These are phyloP conservation scores for Planiliza haematocheilus DNA, from an alignment of 2,113 vertebrate genomes.

Conservation along the genomic window DNA sequence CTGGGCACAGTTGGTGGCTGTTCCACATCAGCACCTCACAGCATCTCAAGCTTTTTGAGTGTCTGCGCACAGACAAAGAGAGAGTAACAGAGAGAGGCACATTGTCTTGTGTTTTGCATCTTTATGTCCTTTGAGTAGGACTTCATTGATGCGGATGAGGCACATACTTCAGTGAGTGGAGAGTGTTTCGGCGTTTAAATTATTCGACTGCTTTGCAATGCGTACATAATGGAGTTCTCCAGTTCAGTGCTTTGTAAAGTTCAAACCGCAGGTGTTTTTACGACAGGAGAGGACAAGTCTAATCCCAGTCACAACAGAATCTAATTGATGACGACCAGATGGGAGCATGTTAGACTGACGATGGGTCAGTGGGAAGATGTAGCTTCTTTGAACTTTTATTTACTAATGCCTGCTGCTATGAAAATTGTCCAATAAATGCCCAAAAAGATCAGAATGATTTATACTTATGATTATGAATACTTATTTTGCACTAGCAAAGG, in stretches of 20 bases:
- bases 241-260: slow-evolving; percentile 35
- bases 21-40: slow-evolving; percentile 53
- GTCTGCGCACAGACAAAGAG: slow-evolving; percentile 47
- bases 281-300: slow-evolving; percentile 12
- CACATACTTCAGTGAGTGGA: slow-evolving; percentile 57
- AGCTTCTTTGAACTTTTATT: slow-evolving; percentile 40
- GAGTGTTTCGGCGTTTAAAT: slow-evolving; percentile 41
- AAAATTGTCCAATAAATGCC: background rate
- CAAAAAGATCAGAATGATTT: background rate
- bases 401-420: background rate
- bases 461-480: no score
- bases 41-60: slow-evolving; percentile 56
- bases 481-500: no score
- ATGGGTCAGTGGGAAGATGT: slow-evolving; percentile 32
- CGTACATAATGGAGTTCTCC: slow-evolving; percentile 30
- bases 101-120: slow-evolving; percentile 61
- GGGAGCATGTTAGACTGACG: slow-evolving; percentile 17
- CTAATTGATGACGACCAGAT: slow-evolving; percentile 39
- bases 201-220: slow-evolving; percentile 48
- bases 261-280: slow-evolving; percentile 38
- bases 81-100: slow-evolving; percentile 33
- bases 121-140: slow-evolving; percentile 58
- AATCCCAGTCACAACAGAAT: slow-evolving; percentile 25
- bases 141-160: slow-evolving; percentile 56
- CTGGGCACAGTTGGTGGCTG: slow-evolving; percentile 48